phyloP scores from a whole-genome alignment of 2,113 vertebrate genomes.

The Dicentrarchus labrax region DNA sequence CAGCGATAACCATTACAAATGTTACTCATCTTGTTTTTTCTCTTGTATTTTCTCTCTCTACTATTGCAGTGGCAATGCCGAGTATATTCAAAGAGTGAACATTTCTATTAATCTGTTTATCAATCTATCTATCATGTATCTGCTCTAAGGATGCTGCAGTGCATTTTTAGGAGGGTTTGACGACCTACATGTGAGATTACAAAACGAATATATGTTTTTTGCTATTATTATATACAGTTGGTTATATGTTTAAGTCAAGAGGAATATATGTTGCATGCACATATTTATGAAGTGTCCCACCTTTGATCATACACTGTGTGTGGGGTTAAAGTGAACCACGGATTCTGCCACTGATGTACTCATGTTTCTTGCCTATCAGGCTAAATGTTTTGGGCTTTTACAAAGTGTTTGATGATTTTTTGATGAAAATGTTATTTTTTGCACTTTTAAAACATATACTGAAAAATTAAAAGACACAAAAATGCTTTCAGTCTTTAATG shows the following conservation, averaged over 20 bases:
- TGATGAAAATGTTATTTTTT: background rate
- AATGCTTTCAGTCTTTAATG: background rate
- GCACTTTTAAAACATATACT: slow-evolving; percentile 52
- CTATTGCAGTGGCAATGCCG: background rate
- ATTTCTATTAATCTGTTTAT: slow-evolving; percentile 1
- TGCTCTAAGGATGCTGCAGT: background rate
- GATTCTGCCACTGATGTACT: background rate
- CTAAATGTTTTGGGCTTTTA: background rate
- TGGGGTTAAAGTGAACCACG: slow-evolving; percentile 17
- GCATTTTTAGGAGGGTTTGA: slow-evolving; percentile 3
- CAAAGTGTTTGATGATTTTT: background rate
- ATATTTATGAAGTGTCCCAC: background rate
- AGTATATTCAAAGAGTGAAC: background rate
- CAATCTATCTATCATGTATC: background rate
- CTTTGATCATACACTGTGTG: slow-evolving; percentile 29
- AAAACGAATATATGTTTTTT: background rate
- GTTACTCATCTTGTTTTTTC: slow-evolving; percentile 6
- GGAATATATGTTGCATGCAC: slow-evolving; percentile 4
- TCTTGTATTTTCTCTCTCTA: background rate
- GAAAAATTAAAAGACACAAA: slow-evolving; percentile 48
- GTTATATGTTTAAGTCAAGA: background rate
- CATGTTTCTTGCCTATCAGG: background rate
- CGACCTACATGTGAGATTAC: background rate
- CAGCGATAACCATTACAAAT: background rate
- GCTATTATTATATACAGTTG: background rate